Conservation (phyloP, 2,113 vertebrate genomes). For the Calidris pygmaea region DNA sequence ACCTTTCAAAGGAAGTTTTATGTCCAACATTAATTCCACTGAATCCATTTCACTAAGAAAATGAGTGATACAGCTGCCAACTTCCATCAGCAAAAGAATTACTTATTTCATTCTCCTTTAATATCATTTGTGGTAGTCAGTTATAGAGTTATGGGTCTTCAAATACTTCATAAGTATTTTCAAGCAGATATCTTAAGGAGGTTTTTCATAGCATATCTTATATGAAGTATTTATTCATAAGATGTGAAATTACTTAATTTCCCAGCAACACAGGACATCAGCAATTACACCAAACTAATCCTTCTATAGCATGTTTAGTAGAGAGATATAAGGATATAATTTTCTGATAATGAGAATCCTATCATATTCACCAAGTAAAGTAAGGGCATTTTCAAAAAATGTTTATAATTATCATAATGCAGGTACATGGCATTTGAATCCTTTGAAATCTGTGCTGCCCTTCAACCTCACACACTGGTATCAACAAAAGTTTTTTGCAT, state of each 20-base stretch:
- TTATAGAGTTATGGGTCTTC: constrained; percentile 48
- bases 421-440: background rate
- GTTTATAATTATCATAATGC: background rate
- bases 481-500: background rate
- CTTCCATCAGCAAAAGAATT: constrained; percentile 56
- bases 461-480: background rate
- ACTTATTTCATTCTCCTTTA: constrained; percentile 52
- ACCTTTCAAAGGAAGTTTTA: constrained; percentile 57
- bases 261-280: background rate
- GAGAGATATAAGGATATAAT: background rate
- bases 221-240: background rate
- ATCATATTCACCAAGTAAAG: background rate
- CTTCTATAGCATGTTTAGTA: background rate
- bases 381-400: background rate
- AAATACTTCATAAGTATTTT: constrained; percentile 34
- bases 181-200: background rate
- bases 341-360: background rate
- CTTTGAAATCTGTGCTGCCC: background rate
- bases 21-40: constrained; percentile 49
- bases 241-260: background rate
- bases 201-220: background rate
- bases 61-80: constrained; percentile 62
- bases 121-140: constrained; percentile 56
- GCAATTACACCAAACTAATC: background rate
- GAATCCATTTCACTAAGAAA: constrained; percentile 54